Evolutionary conservation across 1,140 invertebrate genomes (phyloP), one percentile per base, ranked within the genome.

Genomic region (Macrosteles quadrilineatus): DNA sequence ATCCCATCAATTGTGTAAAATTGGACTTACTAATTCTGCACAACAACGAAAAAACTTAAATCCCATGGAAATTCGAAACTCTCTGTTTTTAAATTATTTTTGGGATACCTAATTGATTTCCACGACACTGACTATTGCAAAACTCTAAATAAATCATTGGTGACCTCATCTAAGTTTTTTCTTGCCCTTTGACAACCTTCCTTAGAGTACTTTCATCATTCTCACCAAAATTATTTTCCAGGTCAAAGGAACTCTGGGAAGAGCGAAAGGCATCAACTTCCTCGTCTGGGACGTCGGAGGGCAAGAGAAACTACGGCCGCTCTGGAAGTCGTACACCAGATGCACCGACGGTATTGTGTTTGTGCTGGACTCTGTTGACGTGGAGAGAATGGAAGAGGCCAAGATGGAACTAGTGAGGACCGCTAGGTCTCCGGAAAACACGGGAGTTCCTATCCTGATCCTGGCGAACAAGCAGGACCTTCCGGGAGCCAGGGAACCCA

Each of bases 261-360:
- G 82, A 69, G 81, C 84, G 12, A 87, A 87, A 83, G 89, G 87
- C 74, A 87, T 94, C 59, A 92, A 90, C 77, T 96, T 96, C 81
- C 86, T 95, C 6, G 92, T 96, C 14, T 95, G 95, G 93, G 94
- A 97, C 80, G 93, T 96, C 4, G 93, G 94, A 23, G 96, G 96
- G 23, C 92, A 96, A 75, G 96, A 97, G 81, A 97, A 98, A 81
- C 85, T 98, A 50, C 85, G 94, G 50, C 94, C 94, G 1, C 81
- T 97, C 0, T 97, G 95, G 94, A 91, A 95, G 81, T 94, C 92
- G 25, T 97, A 97, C 81, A 97, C 94, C 2, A 72, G 87, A 72
- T 94, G 94, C 79, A 97, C 95, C 11, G 95, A 97, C 80, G 95
- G 94, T 14, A 96, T 97, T 71, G 90, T 97, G 72, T 97, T 97